Base-by-base conservation (phyloP, 2,113 vertebrate species). In the Tautogolabrus adspersus region DNA sequence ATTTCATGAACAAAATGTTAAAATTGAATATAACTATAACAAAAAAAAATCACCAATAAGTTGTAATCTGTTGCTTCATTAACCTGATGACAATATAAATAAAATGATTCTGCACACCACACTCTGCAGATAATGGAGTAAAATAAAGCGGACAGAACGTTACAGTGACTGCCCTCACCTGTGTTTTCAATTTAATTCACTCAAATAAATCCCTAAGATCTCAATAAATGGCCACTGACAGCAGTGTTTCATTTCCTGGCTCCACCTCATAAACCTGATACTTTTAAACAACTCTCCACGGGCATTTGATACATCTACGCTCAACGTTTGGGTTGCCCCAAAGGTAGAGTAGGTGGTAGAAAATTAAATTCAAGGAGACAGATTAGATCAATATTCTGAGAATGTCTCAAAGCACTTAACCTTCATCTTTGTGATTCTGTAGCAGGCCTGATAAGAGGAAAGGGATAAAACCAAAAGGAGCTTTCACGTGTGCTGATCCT, bases 321-420 rank as follows among this genome's bases (percentile, higher is more conserved):
- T 8, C 42, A 58, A 52, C 49, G 22, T 65, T 47, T 58, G 10
- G 18, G 11, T 56, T 1, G 13, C 54, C 71, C 52, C 38, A 21
- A 21, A 57, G 15, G 42, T 26, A 26, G 44, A 26, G 13, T 7
- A 19, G 47, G 40, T 49, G 22, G 8, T 18, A 2, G 44, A 47
- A 56, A 62, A 67, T 59, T n/a, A 42, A 59, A 60, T 66, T 66
- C 4, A 19, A 22, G 22, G 18, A 82, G 51, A 66, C 30, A 30
- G 71, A 60, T 60, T 16, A n/a, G 40, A 83, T 83, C 65, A 37
- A 61, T 55, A 55, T 46, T 68, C 10, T 0, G 8, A 38, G 56
- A 67, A 26, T 6, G 26, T 58, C 42, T 70, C 64, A 10, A 13
- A 59, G 75, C 52, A 46, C 51, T 62, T 44, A 34, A 18, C 56